phyloP scores from a whole-genome alignment of 2,888 invertebrate genomes.

The Meiosimyza platycephala region DNA sequence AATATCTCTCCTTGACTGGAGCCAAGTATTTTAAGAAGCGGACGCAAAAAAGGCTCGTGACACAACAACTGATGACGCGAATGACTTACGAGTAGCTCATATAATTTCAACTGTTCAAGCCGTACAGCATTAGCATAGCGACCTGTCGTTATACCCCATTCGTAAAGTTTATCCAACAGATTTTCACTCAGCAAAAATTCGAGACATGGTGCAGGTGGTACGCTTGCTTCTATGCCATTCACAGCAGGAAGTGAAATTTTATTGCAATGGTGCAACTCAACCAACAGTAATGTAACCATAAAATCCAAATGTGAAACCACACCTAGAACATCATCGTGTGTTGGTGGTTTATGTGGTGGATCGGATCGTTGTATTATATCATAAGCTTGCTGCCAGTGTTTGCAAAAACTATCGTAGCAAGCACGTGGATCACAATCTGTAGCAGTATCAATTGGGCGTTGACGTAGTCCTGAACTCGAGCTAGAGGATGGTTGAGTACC shows the following conservation, averaged over 20 bases:
- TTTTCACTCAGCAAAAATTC: slow-evolving; percentile 88
- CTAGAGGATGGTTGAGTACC: slow-evolving; percentile 35
- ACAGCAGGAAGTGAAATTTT: slow-evolving; percentile 64
- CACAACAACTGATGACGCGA: slow-evolving; percentile 85
- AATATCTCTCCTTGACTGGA: slow-evolving; percentile 83
- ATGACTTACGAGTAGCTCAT: slow-evolving; percentile 85
- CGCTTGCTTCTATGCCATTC: slow-evolving; percentile 62
- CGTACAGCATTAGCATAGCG: slow-evolving; percentile 87
- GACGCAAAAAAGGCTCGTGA: slow-evolving; percentile 89
- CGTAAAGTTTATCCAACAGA: slow-evolving; percentile 84
- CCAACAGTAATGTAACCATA: slow-evolving; percentile 84
- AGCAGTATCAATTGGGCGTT: slow-evolving; percentile 74
- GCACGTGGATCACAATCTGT: slow-evolving; percentile 87
- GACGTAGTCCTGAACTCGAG: slow-evolving; percentile 61
- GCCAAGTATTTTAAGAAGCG: slow-evolving; percentile 84
- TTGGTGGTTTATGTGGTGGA: slow-evolving; percentile 70
- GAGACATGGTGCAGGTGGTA: slow-evolving; percentile 76
- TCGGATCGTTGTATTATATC: slow-evolving; percentile 84
- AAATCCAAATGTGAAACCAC: slow-evolving; percentile 94
- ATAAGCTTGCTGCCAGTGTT: slow-evolving; percentile 92
- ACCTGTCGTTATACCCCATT: slow-evolving; percentile 87
- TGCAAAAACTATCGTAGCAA: slow-evolving; percentile 91
- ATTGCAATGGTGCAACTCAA: slow-evolving; percentile 80
- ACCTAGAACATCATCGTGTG: slow-evolving; percentile 87
- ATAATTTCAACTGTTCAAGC: slow-evolving; percentile 88